Evolutionary conservation across 2,113 vertebrate species (phyloP), one percentile per base, ranked within the genome.

Genomic region (Hypanus sabinus): DNA sequence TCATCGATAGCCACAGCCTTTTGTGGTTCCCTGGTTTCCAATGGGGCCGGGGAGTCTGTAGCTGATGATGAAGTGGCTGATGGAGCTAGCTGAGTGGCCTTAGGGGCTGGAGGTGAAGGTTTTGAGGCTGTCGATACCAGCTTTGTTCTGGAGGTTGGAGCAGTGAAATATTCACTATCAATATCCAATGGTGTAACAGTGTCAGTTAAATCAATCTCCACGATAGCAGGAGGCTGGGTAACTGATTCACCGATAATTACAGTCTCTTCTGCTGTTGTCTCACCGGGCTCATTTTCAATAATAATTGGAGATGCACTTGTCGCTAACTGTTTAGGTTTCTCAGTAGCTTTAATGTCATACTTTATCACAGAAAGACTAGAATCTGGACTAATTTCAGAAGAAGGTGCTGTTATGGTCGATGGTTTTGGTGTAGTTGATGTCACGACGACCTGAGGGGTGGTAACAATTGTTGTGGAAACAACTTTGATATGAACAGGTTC

Each of bases 111-210:
- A 93, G 24, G 9, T 46, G 91, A 75, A 75, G 91, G 68, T 55
- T 93, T 75, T 55, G 27, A 73, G 70, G 36, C 70, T 93, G 91
- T 10, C 12, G 91, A 27, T 11, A 46, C 68, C 65, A 92, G 22
- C 57, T 71, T 93, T 73, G 70, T 73, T 93, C 94, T 22, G 3
- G 94, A 85, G 55, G 94, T 94, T 94, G 96, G 95, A 0, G 96
- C 95, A 90, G 96, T 97, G 92, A 98, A 96, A 95, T 97, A 97
- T 79, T 98, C 97, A 73, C 94, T 95, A 94, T 96, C 97, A 0
- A 97, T 97, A 60, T 97, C 97, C 10, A 95, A 94, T 95, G 95
- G 95, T 33, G 91, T 88, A 80, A 75, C 94, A 94, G 95, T 96
- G 3, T 95, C 94, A 94, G 96, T 93, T 55, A 95, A 95, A 94